phyloP scores from a whole-genome alignment of 2,888 invertebrate genomes.

The Phengaris arion region DNA sequence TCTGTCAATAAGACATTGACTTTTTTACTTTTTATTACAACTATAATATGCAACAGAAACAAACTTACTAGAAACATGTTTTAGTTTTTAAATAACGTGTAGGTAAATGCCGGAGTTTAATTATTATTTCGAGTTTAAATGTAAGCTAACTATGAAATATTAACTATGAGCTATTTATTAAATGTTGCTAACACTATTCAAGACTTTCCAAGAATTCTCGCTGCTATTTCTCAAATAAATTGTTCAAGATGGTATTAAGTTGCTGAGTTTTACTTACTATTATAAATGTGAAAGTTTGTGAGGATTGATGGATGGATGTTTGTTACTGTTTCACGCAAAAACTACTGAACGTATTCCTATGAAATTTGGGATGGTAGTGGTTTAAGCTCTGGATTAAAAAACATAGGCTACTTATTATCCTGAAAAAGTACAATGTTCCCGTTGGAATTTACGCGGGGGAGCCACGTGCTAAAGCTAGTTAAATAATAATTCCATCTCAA shows the following conservation, averaged over 20 bases:
- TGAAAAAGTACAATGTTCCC: too few relatives aligned
- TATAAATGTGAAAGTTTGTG: too few relatives aligned
- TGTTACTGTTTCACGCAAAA: too few relatives aligned
- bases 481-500: neutral
- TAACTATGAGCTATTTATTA: neutral
- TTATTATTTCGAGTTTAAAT: neutral
- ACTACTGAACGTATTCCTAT: too few relatives aligned
- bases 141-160: neutral
- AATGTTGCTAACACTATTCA: neutral
- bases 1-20: too few relatives aligned
- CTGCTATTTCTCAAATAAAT: slow-evolving; percentile 5
- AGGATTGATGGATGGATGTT: too few relatives aligned
- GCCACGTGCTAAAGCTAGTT: neutral
- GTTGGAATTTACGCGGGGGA: too few relatives aligned
- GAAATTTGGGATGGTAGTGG: too few relatives aligned
- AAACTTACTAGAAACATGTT: neutral
- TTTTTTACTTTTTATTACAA: too few relatives aligned
- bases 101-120: neutral
- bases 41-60: too few relatives aligned
- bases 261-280: neutral
- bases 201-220: neutral
- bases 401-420: too few relatives aligned
- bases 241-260: neutral
- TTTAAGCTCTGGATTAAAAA: too few relatives aligned
- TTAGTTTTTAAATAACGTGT: neutral